Evolutionary conservation across 2,888 invertebrate genomes (phyloP), one percentile per base, ranked within the genome.

Genomic region (Tetragnatha montana): DNA sequence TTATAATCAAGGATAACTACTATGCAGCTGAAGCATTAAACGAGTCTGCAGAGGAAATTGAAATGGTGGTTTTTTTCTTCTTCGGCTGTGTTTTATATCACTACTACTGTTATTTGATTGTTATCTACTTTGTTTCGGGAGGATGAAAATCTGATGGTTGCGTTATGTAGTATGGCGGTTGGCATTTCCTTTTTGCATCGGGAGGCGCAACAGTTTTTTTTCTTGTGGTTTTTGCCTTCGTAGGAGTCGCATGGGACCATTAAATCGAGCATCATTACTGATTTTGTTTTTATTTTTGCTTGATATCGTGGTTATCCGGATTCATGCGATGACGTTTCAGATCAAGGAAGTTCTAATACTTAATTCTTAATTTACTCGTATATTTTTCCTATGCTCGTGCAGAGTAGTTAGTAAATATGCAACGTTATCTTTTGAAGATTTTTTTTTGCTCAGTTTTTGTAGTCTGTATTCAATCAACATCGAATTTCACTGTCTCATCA

Each of bases 1-100:
- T 85, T 78, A 47, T 51, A 74, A 78, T 85, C 89, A 81, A 85
- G 81, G 75, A 89, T 84, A 76, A 84, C 71, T 80, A 68, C 79
- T 60, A 50, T 76, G 35, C 49, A 75, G 50, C 74, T 60, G 50
- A 22, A 70, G 60, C 84, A 76, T 82, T 71, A 89, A 88, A 88
- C 47, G 74, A 69, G 47, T 76, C 70, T 17, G n/a, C 69, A 78
- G 71, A 80, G 81, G 81, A 85, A 85, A 89, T 89, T 76, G 85
- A 89, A 78, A 51, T 81, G 49, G 47, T 68, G 22, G 68, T n/a
- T 80, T 80, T 80, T 70, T 80, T 60, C 35, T 35, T 35, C 4
- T 35, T 35, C 4, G 35, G 35, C 35, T 22, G 60, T 21, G 51
- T 50, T 50, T n/a, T 60, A 21, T 51, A 60, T 73, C 60, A 60